phyloP scores from a whole-genome alignment of 2,113 vertebrate genomes.

The Mionectes macconnelli region DNA sequence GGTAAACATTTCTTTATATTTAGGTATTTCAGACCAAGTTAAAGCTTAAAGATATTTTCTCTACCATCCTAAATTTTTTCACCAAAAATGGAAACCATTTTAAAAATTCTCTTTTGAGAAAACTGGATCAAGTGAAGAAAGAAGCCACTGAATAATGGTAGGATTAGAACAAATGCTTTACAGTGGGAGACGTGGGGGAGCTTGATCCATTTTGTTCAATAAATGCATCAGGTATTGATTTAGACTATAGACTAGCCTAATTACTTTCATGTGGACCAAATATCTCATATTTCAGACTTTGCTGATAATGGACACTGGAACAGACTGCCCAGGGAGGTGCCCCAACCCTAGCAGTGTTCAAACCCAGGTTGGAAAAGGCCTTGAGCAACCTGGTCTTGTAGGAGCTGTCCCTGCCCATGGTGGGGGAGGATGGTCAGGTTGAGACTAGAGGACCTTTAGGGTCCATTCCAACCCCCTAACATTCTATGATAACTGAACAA shows the following conservation, averaged over 20 bases:
- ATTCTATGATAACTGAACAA: neutral
- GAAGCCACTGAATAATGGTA: neutral
- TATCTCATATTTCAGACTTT: neutral
- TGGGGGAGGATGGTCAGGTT: neutral
- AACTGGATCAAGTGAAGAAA: neutral
- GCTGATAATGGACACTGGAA: neutral
- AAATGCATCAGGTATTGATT: neutral
- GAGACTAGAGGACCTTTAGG: neutral
- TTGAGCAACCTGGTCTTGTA: neutral
- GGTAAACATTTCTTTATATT: neutral
- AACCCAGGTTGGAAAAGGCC: neutral
- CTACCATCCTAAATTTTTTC: neutral
- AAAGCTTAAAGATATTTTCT: neutral
- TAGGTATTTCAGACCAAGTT: neutral
- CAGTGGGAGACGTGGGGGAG: accelerated
- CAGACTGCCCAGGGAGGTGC: neutral
- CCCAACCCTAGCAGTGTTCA: neutral
- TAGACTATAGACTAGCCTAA: neutral
- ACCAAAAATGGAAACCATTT: neutral
- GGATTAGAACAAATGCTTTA: neutral
- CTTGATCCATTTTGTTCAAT: neutral
- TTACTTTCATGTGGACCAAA: neutral
- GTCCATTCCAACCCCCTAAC: neutral
- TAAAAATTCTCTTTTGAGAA: neutral
- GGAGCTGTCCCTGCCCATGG: neutral